Conservation (phyloP, 2,888 invertebrate genomes). For the Dasypogon diadema region DNA sequence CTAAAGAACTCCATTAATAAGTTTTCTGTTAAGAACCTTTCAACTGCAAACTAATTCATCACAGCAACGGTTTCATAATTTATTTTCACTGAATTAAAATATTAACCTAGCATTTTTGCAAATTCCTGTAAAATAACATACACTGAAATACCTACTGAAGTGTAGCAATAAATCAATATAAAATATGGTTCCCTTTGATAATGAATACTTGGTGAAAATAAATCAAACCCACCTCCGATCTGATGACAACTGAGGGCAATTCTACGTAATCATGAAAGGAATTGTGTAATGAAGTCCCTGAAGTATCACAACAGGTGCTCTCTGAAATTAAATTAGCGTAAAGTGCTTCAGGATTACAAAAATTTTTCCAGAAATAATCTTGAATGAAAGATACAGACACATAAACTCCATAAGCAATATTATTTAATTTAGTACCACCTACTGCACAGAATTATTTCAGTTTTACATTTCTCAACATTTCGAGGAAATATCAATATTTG, state of each 20-base stretch:
- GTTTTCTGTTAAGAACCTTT: no score
- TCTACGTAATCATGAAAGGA: background rate
- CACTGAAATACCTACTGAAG: background rate
- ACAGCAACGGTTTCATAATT: no score
- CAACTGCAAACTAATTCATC: no score
- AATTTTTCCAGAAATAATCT: background rate
- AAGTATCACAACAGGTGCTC: background rate
- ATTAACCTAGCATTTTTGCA: no score
- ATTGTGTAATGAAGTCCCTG: background rate
- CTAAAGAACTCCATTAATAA: no score
- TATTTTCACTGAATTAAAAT: no score
- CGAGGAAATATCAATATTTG: slow-evolving; percentile 32
- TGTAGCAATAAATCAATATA: background rate
- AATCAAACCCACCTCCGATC: background rate
- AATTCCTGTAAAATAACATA: background rate
- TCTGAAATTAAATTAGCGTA: background rate
- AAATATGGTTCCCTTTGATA: background rate
- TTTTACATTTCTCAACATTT: background rate
- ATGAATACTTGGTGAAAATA: no score
- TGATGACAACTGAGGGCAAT: background rate
- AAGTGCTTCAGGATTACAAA: background rate
- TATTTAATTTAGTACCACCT: background rate
- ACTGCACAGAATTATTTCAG: background rate
- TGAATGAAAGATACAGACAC: background rate
- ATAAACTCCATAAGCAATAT: background rate